These are phyloP conservation scores for Eumeta japonica DNA, from an alignment of 1,140 invertebrate genomes.

Conservation along the genomic window DNA sequence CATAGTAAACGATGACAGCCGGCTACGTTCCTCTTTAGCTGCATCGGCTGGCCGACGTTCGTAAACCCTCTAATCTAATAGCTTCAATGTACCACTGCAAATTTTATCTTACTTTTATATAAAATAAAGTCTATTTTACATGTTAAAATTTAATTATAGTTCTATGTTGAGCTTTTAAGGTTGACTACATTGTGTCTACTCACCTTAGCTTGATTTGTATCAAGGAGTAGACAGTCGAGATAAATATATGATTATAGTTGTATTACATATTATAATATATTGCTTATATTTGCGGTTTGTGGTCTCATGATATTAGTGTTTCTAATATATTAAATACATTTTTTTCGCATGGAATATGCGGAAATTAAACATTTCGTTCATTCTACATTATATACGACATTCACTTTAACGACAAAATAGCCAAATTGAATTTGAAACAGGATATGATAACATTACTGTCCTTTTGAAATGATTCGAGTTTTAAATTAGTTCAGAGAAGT, in stretches of 20 bases:
- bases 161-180: constrained; percentile 36
- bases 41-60: not conserved
- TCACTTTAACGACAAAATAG: too few species aligned
- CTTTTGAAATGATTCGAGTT: too few species aligned
- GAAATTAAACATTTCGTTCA: too few species aligned
- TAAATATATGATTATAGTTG: constrained; percentile 54
- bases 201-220: constrained; percentile 51
- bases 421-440: too few species aligned
- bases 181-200: constrained; percentile 50
- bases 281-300: too few species aligned
- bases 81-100: constrained; percentile 14
- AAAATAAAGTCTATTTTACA: constrained; percentile 34
- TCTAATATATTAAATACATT: too few species aligned
- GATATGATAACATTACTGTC: too few species aligned
- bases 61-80: too few species aligned
- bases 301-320: too few species aligned
- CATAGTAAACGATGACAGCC: constrained; percentile 49
- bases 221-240: constrained; percentile 54
- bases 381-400: constrained; percentile 14
- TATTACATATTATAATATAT: constrained; percentile 49
- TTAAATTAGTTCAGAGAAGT: too few species aligned
- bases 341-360: too few species aligned
- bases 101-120: constrained; percentile 27
- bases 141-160: constrained; percentile 36
- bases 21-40: too few species aligned